Base-by-base conservation (phyloP, 2,888 invertebrate genomes). In the Hyppa rectilinea region DNA sequence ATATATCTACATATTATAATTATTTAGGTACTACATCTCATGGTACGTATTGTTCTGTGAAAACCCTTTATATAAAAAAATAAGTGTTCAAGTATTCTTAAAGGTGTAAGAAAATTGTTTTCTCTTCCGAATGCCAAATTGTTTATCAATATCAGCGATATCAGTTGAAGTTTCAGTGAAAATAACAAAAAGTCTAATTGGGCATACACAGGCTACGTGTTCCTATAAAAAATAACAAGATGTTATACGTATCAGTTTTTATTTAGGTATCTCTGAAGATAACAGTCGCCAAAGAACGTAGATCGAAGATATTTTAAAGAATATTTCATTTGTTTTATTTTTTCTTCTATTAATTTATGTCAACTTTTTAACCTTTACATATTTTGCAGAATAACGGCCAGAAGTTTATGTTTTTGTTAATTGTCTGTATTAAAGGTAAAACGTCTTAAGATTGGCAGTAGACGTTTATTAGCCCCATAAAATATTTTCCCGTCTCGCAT, bases 191-290 rank as follows among this genome's bases (percentile, higher is more conserved):
- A 60, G 45, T 10, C 70, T 68, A 75, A 72, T 72, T 79, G 75
- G 81, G 67, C 26, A 49, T 36, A 70, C 67, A 20, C 63, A 52
- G 64, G 40, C 70, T 77, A 53, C 60, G 56, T 55, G 69, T 38
- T 55, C 56, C 74, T 64, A 78, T 81, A 78, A 82, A 82, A 81
- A 82, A 73, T 81, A 81, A 81, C 81, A 82, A 81, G 82, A 69
- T 31, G 53, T 36, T 14, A 29, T 64, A 66, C 36, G 38, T 75
- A 52, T 56, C 58, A 63, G 52, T 43, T 59, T 55, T 60, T 63
- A 63, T 68, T 66, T 58, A 60, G n/a, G n/a, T n/a, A n/a, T n/a
- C n/a, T 63, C 52, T 49, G 3, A 53, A 55, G 29, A 49, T 40
- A 65, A 23, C 45, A 34, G 7, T 31, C n/a, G 26, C 17, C 50